phyloP scores from a whole-genome alignment of 2,888 invertebrate genomes.

The Athalia rosae region DNA sequence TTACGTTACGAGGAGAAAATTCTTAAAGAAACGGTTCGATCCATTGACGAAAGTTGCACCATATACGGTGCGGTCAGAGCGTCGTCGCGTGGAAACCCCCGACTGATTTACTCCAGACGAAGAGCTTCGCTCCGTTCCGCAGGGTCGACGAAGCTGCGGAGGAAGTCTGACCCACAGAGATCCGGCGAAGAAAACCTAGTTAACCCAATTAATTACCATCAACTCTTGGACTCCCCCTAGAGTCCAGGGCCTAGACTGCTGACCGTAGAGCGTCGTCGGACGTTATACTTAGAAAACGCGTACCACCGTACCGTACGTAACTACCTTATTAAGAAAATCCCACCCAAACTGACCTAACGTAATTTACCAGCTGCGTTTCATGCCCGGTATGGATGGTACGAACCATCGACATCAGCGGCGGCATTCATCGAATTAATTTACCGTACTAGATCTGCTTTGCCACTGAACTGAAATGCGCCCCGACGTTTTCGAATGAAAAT shows the following conservation, averaged over 20 bases:
- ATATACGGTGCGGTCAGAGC: no score
- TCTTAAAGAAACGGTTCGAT: no score
- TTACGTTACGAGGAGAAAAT: no score
- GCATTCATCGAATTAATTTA: no score
- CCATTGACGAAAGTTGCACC: no score
- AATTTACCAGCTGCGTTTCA: background rate
- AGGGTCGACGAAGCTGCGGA: background rate
- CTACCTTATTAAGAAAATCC: background rate
- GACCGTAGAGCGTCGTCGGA: background rate
- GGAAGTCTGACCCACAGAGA: background rate
- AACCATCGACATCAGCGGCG: background rate
- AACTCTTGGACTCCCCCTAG: constrained; percentile 54
- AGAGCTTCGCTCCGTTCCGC: background rate
- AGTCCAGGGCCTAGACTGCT: constrained; percentile 3
- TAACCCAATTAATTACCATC: constrained; percentile 66
- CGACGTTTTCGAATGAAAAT: background rate
- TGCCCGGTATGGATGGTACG: background rate
- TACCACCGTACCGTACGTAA: background rate
- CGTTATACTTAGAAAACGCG: background rate
- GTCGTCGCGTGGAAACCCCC: no score
- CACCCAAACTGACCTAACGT: background rate
- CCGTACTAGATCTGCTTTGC: no score
- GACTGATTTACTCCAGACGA: no score
- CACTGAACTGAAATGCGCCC: background rate
- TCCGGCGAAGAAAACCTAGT: constrained; percentile 49